Conservation (phyloP, 2,888 invertebrate species). For the Sturmia bella region DNA sequence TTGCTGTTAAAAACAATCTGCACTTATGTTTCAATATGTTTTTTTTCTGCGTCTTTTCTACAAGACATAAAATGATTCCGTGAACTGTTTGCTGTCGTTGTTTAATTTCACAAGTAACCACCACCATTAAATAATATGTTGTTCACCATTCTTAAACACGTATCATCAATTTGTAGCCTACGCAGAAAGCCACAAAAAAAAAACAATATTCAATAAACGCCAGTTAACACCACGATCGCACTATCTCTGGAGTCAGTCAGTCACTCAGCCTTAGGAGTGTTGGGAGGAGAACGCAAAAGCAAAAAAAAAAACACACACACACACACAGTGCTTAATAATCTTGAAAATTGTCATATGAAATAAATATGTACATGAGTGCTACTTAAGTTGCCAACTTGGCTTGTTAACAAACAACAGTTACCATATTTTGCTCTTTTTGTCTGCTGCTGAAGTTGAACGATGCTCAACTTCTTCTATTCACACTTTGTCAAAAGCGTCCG, state of each 20-base stretch:
- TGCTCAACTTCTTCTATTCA: conserved; percentile 38
- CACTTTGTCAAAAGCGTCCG: conserved; percentile 48
- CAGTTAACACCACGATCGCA: conserved; percentile 45
- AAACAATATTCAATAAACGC: conserved; percentile 58
- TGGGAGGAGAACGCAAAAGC: too few relatives aligned
- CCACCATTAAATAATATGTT: conserved; percentile 60
- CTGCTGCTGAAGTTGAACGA: conserved; percentile 5
- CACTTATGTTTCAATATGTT: conserved; percentile 47
- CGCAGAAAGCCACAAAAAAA: conserved; percentile 58
- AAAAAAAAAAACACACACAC: conserved; percentile 18
- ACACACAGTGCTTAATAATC: too few relatives aligned
- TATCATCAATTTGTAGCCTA: conserved; percentile 73
- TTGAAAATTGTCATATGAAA: conserved; percentile 62
- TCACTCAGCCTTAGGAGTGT: too few relatives aligned
- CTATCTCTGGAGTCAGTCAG: conserved; percentile 49
- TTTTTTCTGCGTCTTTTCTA: background rate
- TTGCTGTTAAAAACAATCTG: conserved; percentile 51
- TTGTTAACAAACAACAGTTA: conserved; percentile 39
- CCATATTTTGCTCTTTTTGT: conserved; percentile 6
- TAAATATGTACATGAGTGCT: conserved; percentile 58
- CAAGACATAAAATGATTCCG: conserved; percentile 23
- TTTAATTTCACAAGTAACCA: conserved; percentile 26
- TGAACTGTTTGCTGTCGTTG: conserved; percentile 36
- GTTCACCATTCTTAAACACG: conserved; percentile 50
- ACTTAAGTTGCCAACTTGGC: conserved; percentile 43